Percentiles rank a stretch among this genome's conserved stretches.
phyloP scores from a whole-genome alignment of 1,140 invertebrate genomes.

The Panagrolaimus sp. region DNA sequence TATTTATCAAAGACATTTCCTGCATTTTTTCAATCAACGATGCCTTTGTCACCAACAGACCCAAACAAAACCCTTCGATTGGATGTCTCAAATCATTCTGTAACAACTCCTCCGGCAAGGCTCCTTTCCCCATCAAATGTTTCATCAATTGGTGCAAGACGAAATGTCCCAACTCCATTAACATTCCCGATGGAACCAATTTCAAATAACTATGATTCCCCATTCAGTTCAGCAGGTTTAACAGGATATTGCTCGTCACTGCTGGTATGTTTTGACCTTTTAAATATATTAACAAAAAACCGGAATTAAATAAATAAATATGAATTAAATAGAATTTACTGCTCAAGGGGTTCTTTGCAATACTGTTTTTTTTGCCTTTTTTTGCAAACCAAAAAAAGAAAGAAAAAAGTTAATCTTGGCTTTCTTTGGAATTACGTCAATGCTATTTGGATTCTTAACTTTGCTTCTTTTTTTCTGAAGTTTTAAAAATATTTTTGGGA shows the following conservation, averaged over 20 bases:
- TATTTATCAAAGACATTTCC: no score
- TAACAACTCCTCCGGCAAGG: neutral
- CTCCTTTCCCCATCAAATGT: neutral
- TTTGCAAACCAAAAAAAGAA: neutral
- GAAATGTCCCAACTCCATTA: constrained; percentile 2
- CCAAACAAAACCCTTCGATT: neutral
- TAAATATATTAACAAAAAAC: no score
- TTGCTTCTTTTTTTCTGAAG: no score
- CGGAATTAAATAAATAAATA: no score
- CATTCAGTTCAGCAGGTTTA: neutral
- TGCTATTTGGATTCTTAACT: neutral
- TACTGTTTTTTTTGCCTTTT: neutral
- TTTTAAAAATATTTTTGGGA: no score
- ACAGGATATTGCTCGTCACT: constrained; percentile 3
- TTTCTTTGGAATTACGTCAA: neutral
- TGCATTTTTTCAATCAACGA: neutral
- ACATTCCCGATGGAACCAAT: neutral
- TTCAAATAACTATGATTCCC: neutral
- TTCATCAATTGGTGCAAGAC: constrained; percentile 10
- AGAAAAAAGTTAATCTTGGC: neutral
- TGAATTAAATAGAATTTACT: no score
- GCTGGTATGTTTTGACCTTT: constrained; percentile 6
- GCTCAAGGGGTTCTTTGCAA: no score
- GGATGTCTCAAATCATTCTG: neutral
- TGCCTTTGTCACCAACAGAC: neutral